Evolutionary conservation across 2,888 invertebrate genomes (phyloP).

Genomic region (Octonoba sinensis): DNA sequence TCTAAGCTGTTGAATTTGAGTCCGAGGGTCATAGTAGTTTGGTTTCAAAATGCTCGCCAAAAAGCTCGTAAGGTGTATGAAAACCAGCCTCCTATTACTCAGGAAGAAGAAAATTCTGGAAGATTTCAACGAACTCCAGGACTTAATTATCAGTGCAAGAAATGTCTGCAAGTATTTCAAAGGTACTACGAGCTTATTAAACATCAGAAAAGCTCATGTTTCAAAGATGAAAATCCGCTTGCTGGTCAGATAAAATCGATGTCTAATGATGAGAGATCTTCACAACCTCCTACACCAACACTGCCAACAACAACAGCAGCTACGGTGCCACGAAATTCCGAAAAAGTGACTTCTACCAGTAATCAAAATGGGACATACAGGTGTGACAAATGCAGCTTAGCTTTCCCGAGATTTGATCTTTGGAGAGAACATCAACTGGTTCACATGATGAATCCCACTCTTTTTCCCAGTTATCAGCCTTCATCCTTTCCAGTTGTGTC

Average conservation of each 20-base stretch:
- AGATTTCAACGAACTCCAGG: conserved; percentile 94
- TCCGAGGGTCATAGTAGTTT: conserved; percentile 98
- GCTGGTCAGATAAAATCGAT: conserved; percentile 70
- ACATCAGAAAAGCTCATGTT: conserved; percentile 98
- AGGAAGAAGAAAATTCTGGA: conserved; percentile 75
- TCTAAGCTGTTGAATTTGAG: conserved; percentile 94
- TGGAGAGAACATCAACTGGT: conserved; percentile 96
- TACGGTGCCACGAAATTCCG: conserved; percentile 10
- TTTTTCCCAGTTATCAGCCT: conserved; percentile 75
- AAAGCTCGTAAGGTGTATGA: conserved; percentile 99
- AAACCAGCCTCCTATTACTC: conserved; percentile 92
- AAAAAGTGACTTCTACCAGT: conserved; percentile 24
- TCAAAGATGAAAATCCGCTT: conserved; percentile 87
- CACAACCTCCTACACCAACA: conserved; percentile 44
- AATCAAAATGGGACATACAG: conserved; percentile 72
- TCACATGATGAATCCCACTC: conserved; percentile 93
- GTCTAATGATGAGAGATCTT: conserved; percentile 61
- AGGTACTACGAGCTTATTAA: conserved; percentile 97
- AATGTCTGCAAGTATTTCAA: conserved; percentile 97
- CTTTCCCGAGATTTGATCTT: conserved; percentile 89
- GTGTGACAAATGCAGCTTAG: conserved; percentile 94
- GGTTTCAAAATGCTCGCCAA: conserved; percentile 99
- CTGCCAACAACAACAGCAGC: conserved; percentile 10
- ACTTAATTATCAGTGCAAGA: conserved; percentile 98
- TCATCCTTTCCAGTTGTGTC: conserved; percentile 25